Base-by-base conservation (phyloP, 2,888 invertebrate species). In the Caenorhabditis sp. region DNA sequence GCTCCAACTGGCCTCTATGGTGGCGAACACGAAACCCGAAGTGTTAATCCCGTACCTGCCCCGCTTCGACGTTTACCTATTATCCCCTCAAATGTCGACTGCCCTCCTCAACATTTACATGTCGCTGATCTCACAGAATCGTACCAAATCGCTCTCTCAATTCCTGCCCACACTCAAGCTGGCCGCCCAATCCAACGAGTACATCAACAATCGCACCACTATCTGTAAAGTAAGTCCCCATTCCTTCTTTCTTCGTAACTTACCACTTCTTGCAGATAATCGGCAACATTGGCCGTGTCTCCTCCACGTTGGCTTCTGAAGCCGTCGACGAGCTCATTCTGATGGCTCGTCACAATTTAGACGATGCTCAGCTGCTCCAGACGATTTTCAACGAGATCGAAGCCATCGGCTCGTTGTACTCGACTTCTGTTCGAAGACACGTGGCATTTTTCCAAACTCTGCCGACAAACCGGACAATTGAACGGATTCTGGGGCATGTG, bases 21-120 rank as follows among this genome's bases (percentile, higher is more conserved):
- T 96, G 74, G 95, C 95, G 0, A 93, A 93, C 85, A 92, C 93
- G 81, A 93, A 94, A 84, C 93, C 95, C 0, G 92, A 92, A 77
- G 94, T 93, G 89, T 17, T 20, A 89, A 17, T 20, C 20, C 93
- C 93, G 0, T 94, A 94, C 87, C 92, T 96, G 48, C 93, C 94
- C 0, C 94, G 94, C 89, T 91, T 96, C 71, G 93, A 94, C 87
- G 93, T 93, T 46, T 94, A 94, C 88, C 90, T 95, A 61, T 90
- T 91, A 83, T 89, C 91, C 83, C 91, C 92, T 20, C 91, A 92
- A 65, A 92, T 93, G 22, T 92, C 92, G 13, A 90, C 92, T 22
- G 92, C 93, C 48, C 93, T 93, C 24, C 91, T 94, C 87, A 92
- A 93, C 88, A 93, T 95, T 78, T 92, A 95, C 85, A 91, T 93